phyloP scores from a whole-genome alignment of 1,140 invertebrate genomes.

The Trichonephila clavipes region DNA sequence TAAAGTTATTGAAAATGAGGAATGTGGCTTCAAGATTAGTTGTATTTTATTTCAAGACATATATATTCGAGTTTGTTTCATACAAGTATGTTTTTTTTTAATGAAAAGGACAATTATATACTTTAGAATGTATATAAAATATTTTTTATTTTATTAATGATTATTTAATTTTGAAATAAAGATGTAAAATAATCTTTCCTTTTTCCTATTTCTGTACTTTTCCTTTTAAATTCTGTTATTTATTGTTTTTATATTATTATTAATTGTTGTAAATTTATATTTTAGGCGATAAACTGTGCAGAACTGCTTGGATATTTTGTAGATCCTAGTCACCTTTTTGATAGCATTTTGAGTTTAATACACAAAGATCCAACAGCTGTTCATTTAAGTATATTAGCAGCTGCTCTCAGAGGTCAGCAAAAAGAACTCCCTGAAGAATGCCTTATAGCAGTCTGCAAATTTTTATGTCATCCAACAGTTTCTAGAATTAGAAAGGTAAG shows the following conservation, averaged over 20 bases:
- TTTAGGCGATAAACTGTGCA: slow-evolving; percentile 83
- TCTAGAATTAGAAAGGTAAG: slow-evolving; percentile 63
- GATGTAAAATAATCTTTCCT: too few relatives aligned
- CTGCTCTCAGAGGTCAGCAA: slow-evolving; percentile 32
- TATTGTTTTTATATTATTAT: background rate
- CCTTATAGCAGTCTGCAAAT: slow-evolving; percentile 34
- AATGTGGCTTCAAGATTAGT: too few relatives aligned
- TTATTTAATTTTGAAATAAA: too few relatives aligned
- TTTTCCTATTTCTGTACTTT: too few relatives aligned
- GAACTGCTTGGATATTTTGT: slow-evolving; percentile 89
- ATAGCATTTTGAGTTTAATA: slow-evolving; percentile 39
- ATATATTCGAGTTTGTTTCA: too few relatives aligned
- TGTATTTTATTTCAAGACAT: too few relatives aligned
- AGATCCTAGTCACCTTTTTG: slow-evolving; percentile 82
- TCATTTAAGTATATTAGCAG: slow-evolving; percentile 63
- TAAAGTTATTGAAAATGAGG: too few relatives aligned
- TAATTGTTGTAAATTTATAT: background rate
- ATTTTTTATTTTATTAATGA: too few relatives aligned
- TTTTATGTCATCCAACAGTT: slow-evolving; percentile 21
- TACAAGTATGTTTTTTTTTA: too few relatives aligned
- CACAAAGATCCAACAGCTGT: background rate
- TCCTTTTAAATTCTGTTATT: background rate
- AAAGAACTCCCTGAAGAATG: background rate
- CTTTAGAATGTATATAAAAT: too few relatives aligned
- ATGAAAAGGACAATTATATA: too few relatives aligned